These are phyloP conservation scores for Pagetopsis macropterus DNA, from an alignment of 2,797 vertebrate species.

Conservation along the genomic window DNA sequence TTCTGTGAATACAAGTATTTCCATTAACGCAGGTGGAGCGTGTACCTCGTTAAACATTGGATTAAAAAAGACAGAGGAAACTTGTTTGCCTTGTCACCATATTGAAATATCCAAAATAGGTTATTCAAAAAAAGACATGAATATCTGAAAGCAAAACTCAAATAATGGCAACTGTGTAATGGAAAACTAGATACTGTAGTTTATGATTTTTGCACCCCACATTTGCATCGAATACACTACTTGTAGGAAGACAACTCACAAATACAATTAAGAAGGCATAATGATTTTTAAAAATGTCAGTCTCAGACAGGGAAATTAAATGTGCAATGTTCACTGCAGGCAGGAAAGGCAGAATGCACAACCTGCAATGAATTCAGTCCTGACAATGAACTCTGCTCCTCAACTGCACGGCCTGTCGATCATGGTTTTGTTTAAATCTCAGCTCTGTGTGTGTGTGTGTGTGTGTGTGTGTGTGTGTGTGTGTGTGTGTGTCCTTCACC, in stretches of 20 bases:
- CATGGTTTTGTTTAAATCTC: constrained; percentile 51
- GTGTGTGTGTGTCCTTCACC: constrained; percentile 20
- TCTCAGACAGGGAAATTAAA: neutral
- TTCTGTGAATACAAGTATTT: neutral
- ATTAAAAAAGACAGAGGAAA: neutral
- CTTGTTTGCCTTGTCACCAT: neutral
- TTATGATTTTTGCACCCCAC: neutral
- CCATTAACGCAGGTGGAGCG: neutral
- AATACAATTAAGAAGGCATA: constrained; percentile 6
- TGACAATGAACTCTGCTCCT: constrained; percentile 42
- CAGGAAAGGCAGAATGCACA: neutral
- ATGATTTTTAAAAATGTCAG: constrained; percentile 5
- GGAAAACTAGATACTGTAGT: neutral
- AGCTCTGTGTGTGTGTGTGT: constrained; percentile 47
- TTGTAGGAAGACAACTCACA: constrained; percentile 9
- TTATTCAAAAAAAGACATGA: neutral
- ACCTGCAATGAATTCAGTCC: constrained; percentile 26
- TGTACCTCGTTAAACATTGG: neutral
- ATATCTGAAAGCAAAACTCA: neutral
- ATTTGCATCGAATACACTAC: neutral
- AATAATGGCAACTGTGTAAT: neutral
- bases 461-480: constrained; percentile 37
- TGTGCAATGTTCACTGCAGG: neutral
- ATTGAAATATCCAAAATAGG: neutral
- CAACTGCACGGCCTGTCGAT: constrained; percentile 38